Percentiles rank a stretch among this genome's conserved stretches.
Conservation (phyloP, 2,113 vertebrate genomes). For the Corythornis cristatus region DNA sequence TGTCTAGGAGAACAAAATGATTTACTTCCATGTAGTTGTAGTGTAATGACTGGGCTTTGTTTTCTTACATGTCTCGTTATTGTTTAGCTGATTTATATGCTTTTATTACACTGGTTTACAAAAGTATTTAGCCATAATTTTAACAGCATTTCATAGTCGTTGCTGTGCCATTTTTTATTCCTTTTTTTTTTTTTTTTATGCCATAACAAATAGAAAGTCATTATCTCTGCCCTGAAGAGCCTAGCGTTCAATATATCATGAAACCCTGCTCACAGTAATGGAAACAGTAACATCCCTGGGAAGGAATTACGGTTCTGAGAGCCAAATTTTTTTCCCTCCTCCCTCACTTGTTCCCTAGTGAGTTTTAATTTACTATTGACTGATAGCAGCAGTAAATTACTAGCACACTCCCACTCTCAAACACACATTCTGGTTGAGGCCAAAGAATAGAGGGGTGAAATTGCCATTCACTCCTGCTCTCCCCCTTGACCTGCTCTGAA, state of each 20-base stretch:
- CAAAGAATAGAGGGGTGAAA: background rate
- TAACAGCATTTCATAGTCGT: slow-evolving; percentile 46
- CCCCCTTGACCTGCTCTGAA: slow-evolving; percentile 11
- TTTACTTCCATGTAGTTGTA: background rate
- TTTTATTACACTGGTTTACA: background rate
- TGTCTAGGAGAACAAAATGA: slow-evolving; percentile 10
- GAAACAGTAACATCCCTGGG: slow-evolving; percentile 66
- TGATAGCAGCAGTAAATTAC: slow-evolving; percentile 63
- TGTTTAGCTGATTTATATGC: slow-evolving; percentile 38
- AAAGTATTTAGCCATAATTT: slow-evolving; percentile 47
- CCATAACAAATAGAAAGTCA: slow-evolving; percentile 50
- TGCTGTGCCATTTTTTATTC: background rate
- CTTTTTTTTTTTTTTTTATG: background rate
- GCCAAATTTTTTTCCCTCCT: slow-evolving; percentile 54
- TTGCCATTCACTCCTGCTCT: background rate
- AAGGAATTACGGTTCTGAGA: slow-evolving; percentile 51
- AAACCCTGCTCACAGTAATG: slow-evolving; percentile 49
- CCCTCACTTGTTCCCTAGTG: slow-evolving; percentile 46
- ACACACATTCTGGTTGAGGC: slow-evolving; percentile 14
- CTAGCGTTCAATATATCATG: slow-evolving; percentile 58
- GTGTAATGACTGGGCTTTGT: slow-evolving; percentile 18
- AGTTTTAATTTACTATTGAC: slow-evolving; percentile 66
- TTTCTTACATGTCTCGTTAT: slow-evolving; percentile 30
- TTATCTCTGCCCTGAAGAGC: slow-evolving; percentile 63
- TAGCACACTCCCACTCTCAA: slow-evolving; percentile 53